Evolutionary conservation across 2,113 vertebrate genomes (phyloP).

Genomic region (Pomatostomus ruficeps): DNA sequence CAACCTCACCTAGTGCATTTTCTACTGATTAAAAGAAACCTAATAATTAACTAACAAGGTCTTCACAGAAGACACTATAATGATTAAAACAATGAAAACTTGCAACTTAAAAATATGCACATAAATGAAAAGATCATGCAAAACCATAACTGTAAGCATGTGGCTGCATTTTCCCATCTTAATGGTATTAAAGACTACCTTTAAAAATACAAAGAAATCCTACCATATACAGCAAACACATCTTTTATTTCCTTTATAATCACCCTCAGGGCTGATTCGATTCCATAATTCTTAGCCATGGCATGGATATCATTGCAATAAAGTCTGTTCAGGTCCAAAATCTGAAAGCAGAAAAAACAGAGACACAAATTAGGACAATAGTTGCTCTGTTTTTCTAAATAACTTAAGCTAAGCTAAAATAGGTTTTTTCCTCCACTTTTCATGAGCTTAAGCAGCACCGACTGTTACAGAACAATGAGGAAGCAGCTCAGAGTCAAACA

Average conservation of each 20-base stretch:
- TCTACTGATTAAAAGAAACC: background rate
- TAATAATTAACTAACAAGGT: background rate
- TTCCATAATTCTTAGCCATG: constrained; percentile 90
- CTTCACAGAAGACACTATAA: background rate
- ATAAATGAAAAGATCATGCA: background rate
- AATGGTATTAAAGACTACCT: background rate
- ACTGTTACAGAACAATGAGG: background rate
- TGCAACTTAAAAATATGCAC: background rate
- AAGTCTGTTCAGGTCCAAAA: constrained; percentile 85
- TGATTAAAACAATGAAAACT: background rate
- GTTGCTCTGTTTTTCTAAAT: background rate
- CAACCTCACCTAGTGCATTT: background rate
- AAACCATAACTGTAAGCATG: background rate
- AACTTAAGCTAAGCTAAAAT: background rate
- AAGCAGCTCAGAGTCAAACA: background rate
- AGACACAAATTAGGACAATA: background rate
- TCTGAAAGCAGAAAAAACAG: constrained; percentile 57
- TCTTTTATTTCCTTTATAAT: constrained; percentile 98
- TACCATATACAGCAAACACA: constrained; percentile 98
- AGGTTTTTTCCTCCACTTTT: background rate
- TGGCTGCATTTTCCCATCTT: background rate
- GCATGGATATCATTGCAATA: constrained; percentile 94
- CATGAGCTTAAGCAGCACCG: background rate
- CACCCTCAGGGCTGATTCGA: constrained; percentile 89
- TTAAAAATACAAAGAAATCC: background rate